Conservation (phyloP, 64 coral and sea anemone genomes). For the Pachyseris speciosa region DNA sequence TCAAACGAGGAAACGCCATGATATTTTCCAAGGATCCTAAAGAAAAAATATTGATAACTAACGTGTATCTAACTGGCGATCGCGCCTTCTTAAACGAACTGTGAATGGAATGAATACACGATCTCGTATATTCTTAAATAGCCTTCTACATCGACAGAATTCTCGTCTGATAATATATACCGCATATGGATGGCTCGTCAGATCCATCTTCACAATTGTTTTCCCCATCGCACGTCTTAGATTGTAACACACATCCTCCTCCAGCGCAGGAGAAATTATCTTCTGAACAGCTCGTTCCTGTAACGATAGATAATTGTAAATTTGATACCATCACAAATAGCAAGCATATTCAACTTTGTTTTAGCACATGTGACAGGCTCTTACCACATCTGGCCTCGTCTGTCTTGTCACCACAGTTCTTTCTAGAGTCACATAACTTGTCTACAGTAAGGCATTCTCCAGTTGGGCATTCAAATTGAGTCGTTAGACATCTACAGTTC, state of each 20-base stretch:
- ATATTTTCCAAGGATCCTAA: too few species aligned
- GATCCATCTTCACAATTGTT: constrained; percentile 55
- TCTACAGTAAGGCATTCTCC: constrained; percentile 39
- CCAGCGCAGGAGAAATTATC: constrained; percentile 43
- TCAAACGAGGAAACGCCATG: too few species aligned
- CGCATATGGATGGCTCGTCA: constrained; percentile 53
- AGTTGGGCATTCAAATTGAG: constrained; percentile 32
- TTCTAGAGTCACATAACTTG: not conserved
- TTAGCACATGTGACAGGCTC: not conserved
- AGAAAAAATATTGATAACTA: too few species aligned
- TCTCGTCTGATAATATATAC: not conserved
- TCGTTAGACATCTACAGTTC: constrained; percentile 38
- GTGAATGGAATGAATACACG: too few species aligned
- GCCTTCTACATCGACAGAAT: not conserved
- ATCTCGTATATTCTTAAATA: too few species aligned
- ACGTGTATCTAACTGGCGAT: too few species aligned
- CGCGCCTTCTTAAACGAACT: too few species aligned
- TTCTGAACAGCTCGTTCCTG: constrained; percentile 28
- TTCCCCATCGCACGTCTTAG: constrained; percentile 39
- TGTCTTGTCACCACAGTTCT: constrained; percentile 20
- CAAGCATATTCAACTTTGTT: too few species aligned
- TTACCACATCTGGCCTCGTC: constrained; percentile 63
- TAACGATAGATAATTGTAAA: not conserved
- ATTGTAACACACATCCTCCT: constrained; percentile 26
- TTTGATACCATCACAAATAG: not conserved